phyloP scores from a whole-genome alignment of 2,797 vertebrate species.

The Arvicola amphibius region DNA sequence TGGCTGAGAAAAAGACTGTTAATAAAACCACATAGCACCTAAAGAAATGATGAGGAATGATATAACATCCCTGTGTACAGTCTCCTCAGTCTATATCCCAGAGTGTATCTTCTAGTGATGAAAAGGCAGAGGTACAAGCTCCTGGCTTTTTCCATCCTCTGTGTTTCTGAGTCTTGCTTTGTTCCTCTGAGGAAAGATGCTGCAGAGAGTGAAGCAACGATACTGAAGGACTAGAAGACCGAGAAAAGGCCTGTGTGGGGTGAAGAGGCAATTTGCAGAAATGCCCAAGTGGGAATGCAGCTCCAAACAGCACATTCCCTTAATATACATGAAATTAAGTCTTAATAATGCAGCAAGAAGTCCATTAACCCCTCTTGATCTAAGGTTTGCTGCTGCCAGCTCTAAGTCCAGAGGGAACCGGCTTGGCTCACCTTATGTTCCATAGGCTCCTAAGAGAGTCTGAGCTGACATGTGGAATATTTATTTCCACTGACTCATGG shows the following conservation, averaged over 20 bases:
- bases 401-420: conserved; percentile 71
- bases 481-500: conserved; percentile 36
- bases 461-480: background rate
- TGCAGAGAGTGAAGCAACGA: conserved; percentile 50
- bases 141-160: background rate
- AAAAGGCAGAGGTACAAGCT: background rate
- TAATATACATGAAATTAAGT: conserved; percentile 89
- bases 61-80: background rate
- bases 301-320: conserved; percentile 81
- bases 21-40: background rate
- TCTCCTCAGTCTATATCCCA: fast-evolving
- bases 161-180: background rate
- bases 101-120: background rate
- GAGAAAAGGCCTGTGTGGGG: conserved; percentile 63
- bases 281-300: conserved; percentile 85
- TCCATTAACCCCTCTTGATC: conserved; percentile 88
- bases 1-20: background rate
- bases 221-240: conserved; percentile 61
- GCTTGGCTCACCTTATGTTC: conserved; percentile 48
- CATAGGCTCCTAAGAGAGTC: conserved; percentile 6
- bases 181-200: background rate
- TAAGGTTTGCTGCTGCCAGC: conserved; percentile 74
- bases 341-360: conserved; percentile 87
- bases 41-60: background rate
- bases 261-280: conserved; percentile 84